Percentiles rank a stretch among this genome's conserved stretches.
These are phyloP conservation scores for Lathamus discolor DNA, from an alignment of 2,113 vertebrate genomes.

Conservation along the genomic window DNA sequence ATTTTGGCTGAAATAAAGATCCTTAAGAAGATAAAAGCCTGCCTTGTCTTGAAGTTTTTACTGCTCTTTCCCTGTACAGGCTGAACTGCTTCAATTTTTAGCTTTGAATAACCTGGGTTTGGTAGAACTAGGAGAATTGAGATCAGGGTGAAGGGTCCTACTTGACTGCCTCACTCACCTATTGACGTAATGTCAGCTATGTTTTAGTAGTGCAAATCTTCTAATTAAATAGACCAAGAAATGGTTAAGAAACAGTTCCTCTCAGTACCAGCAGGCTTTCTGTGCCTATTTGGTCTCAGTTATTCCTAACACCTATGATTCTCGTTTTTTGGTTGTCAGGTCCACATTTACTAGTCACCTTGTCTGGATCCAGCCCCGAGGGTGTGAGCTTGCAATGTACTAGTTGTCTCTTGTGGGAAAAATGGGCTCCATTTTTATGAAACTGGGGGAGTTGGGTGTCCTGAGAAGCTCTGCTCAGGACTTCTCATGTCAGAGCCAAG, in stretches of 20 bases:
- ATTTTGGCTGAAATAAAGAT: neutral
- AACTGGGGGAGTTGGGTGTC: neutral
- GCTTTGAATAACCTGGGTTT: neutral
- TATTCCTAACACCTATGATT: neutral
- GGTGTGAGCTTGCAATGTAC: neutral
- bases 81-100: neutral
- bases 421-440: neutral
- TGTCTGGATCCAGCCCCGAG: neutral
- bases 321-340: neutral
- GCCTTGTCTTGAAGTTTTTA: neutral
- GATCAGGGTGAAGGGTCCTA: neutral
- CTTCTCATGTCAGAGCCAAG: neutral
- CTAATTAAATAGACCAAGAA: neutral
- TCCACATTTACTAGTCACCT: neutral
- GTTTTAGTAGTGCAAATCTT: neutral
- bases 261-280: neutral
- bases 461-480: neutral
- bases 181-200: neutral
- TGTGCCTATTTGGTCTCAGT: neutral
- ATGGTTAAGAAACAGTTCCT: neutral
- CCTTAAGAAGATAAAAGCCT: neutral
- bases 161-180: neutral
- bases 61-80: neutral
- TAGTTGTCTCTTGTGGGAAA: neutral
- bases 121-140: neutral